phyloP scores from a whole-genome alignment of 2,888 invertebrate genomes.

The Plebejus argus region DNA sequence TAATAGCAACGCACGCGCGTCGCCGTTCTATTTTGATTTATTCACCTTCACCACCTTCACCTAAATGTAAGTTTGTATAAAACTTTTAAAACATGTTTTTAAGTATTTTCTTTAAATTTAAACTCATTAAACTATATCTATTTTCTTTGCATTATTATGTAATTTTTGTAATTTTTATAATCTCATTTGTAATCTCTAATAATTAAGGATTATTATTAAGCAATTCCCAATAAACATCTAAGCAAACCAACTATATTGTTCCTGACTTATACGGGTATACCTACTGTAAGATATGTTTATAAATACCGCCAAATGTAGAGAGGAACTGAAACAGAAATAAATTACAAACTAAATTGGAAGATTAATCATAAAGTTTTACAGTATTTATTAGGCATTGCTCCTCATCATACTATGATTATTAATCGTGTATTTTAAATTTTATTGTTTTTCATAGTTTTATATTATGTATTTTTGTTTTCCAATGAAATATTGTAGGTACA shows the following conservation, averaged over 20 bases:
- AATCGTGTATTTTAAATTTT: not conserved
- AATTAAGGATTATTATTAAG: slow-evolving; percentile 10
- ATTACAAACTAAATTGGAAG: not conserved
- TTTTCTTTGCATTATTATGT: not conserved
- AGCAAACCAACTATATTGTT: not conserved
- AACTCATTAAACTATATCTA: not conserved
- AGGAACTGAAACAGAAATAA: not conserved
- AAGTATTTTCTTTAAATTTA: not conserved
- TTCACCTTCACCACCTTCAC: too few relatives aligned
- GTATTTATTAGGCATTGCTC: not conserved
- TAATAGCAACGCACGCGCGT: too few relatives aligned
- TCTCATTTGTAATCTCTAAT: slow-evolving; percentile 22
- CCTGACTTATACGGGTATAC: slow-evolving; percentile 21
- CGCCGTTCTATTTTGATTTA: too few relatives aligned
- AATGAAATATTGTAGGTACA: not conserved
- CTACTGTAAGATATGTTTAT: not conserved
- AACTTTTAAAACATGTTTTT: not conserved
- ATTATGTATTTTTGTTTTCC: not conserved
- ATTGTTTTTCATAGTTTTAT: not conserved
- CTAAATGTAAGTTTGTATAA: too few relatives aligned
- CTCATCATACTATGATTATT: not conserved
- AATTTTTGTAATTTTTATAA: not conserved
- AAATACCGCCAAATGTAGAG: not conserved
- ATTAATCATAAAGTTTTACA: not conserved
- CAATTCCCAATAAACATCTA: not conserved